Conservation (phyloP, 2,888 invertebrate species). For the Limnephilus lunatus region DNA sequence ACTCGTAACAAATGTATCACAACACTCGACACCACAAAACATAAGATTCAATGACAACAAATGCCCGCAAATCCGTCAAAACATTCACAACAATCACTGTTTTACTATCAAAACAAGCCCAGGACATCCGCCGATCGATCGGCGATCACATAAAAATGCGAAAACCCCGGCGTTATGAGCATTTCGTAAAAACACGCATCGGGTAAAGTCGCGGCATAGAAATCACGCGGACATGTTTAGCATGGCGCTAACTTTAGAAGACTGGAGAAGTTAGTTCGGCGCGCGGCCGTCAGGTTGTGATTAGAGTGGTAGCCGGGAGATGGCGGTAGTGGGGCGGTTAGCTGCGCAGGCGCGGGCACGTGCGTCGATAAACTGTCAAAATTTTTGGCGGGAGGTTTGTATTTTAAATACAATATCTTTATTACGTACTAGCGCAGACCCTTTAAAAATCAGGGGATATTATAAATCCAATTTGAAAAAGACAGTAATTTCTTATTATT, state of each 20-base stretch:
- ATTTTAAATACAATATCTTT: neutral
- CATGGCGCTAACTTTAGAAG: conserved; percentile 44
- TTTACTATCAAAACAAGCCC: conserved; percentile 13
- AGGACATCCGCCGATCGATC: conserved; percentile 32
- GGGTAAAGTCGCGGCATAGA: neutral
- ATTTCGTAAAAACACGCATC: conserved; percentile 54
- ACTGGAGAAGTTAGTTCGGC: conserved; percentile 46
- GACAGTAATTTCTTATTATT: no score
- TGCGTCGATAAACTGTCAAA: conserved; percentile 55
- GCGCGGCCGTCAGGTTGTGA: conserved; percentile 39
- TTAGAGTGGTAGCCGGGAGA: conserved; percentile 22
- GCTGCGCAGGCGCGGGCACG: conserved; percentile 52
- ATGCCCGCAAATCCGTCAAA: conserved; percentile 14
- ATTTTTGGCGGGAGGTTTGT: conserved; percentile 45
- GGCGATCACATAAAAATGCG: conserved; percentile 22
- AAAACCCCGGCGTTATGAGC: conserved; percentile 40
- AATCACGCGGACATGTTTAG: neutral
- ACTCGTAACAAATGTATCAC: conserved; percentile 48
- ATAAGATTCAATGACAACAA: conserved; percentile 53
- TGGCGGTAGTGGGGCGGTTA: conserved; percentile 24
- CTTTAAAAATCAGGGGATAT: no score
- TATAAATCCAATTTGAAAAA: no score
- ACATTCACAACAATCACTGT: conserved; percentile 33
- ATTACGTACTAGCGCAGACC: no score
- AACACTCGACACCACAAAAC: conserved; percentile 56